Percentiles rank a stretch among this genome's conserved stretches.
These are phyloP conservation scores for Parochlus steinenii DNA, from an alignment of 2,888 invertebrate species.

Conservation along the genomic window DNA sequence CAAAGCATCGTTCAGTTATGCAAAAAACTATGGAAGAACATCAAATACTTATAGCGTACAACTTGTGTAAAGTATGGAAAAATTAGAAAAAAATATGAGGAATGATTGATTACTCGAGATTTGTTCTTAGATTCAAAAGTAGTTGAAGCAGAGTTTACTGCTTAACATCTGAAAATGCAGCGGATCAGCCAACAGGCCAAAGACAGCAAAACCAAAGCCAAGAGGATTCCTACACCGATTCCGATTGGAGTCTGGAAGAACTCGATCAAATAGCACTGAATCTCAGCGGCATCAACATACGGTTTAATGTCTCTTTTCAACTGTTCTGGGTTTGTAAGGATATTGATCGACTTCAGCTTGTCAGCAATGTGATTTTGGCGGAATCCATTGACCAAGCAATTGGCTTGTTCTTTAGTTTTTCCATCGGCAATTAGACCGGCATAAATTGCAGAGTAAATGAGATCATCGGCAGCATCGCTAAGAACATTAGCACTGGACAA, in stretches of 20 bases:
- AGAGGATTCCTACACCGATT: slow-evolving; percentile 5
- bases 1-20: too few relatives aligned
- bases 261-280: slow-evolving; percentile 5
- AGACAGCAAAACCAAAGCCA: slow-evolving; percentile 5
- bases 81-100: too few relatives aligned
- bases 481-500: too few relatives aligned
- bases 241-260: slow-evolving; percentile 7
- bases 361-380: slow-evolving; percentile 7
- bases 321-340: slow-evolving; percentile 3
- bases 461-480: too few relatives aligned
- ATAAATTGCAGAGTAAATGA: slow-evolving; percentile 1
- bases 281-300: slow-evolving; percentile 6
- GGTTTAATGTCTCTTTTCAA: slow-evolving; percentile 5
- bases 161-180: slow-evolving; percentile 11
- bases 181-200: slow-evolving; percentile 8
- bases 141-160: background rate
- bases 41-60: too few relatives aligned
- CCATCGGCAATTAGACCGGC: too few relatives aligned
- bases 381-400: slow-evolving; percentile 9
- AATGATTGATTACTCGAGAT: too few relatives aligned
- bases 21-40: too few relatives aligned
- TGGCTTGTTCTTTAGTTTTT: slow-evolving; percentile 3
- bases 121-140: too few relatives aligned
- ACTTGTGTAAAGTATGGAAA: too few relatives aligned
- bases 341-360: slow-evolving; percentile 5